Base-by-base conservation (phyloP, 2,888 invertebrate genomes). In the Scaptomyza caliginosa region DNA sequence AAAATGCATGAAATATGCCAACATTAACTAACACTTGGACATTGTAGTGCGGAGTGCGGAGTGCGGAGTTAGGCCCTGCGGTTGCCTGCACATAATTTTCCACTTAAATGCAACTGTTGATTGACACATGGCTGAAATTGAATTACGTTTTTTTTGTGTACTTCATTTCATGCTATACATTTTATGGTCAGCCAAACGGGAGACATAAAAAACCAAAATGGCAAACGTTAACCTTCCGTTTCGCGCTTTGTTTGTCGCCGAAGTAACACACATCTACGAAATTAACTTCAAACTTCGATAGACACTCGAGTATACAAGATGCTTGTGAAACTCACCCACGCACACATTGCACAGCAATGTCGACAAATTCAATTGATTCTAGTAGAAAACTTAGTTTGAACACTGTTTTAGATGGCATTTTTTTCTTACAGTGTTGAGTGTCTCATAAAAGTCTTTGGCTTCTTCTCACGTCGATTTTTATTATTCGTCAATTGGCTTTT, bases 21-120 rank as follows among this genome's bases (percentile, higher is more conserved):
- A 49, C 52, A 46, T 21, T 39, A 58, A 40, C 48, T 54, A 55
- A 21, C 66, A 63, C 26, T 49, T 66, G 46, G 32, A 6, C 24
- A 24, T 6, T 23, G 21, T 4, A 5, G 3, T 4, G 42, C 11
- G 10, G 13, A 34, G 3, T 3, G 7, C 1, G 8, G 24, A 2
- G 11, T 40, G 11, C 13, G 16, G n/a, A 24, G 3, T 19, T 16
- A 23, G 16, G 43, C 56, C 51, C 28, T 57, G 60, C 40, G 62
- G 51, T 46, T 21, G 54, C 43, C 42, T 74, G 62, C 85, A 84
- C 76, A 81, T 82, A 67, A 71, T 74, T 78, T 81, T 84, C 66
- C 77, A 81, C 82, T 81, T 71, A 84, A 81, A 71, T 84, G 85
- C 82, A 81, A 68, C 82, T 71, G 71, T 59, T 84, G 85, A 84